Percentiles rank a stretch among this genome's conserved stretches.
Evolutionary conservation across 2,113 vertebrate genomes (phyloP).

Genomic region (Hemichromis elongatus): DNA sequence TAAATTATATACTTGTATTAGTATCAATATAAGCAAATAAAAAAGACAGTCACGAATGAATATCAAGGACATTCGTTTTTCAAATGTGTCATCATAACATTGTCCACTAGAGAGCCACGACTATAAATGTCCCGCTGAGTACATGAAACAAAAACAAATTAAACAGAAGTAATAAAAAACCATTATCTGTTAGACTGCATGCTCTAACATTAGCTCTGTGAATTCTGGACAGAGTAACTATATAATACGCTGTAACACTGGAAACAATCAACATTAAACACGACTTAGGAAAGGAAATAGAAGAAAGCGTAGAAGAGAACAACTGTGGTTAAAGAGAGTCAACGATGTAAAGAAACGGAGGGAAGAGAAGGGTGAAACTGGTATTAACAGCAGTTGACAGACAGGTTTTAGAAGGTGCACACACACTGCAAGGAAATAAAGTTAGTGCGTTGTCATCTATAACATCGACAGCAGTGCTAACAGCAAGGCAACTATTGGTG

Average conservation of each 20-base stretch:
- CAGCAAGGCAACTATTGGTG: conserved; percentile 5
- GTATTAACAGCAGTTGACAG: conserved; percentile 17
- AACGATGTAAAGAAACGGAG: not conserved
- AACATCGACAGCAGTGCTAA: not conserved
- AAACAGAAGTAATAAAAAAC: not conserved
- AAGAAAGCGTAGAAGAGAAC: not conserved
- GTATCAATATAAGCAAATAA: not conserved
- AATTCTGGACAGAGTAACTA: conserved; percentile 38
- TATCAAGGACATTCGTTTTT: not conserved
- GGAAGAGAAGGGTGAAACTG: not conserved
- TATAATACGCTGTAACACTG: not conserved
- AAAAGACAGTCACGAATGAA: not conserved
- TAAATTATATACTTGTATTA: not conserved
- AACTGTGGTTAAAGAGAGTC: not conserved
- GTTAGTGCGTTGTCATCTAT: not conserved
- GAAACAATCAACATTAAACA: not conserved
- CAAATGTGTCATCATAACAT: not conserved
- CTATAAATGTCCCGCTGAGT: not conserved
- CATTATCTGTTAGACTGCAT: not conserved
- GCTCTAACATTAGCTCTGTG: not conserved
- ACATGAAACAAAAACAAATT: not conserved
- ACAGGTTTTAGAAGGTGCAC: conserved; percentile 15
- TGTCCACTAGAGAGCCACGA: not conserved
- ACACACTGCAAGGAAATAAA: conserved; percentile 34
- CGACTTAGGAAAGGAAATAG: not conserved